Base-by-base conservation (phyloP, 2,113 vertebrate genomes). In the Albula goreensis region DNA sequence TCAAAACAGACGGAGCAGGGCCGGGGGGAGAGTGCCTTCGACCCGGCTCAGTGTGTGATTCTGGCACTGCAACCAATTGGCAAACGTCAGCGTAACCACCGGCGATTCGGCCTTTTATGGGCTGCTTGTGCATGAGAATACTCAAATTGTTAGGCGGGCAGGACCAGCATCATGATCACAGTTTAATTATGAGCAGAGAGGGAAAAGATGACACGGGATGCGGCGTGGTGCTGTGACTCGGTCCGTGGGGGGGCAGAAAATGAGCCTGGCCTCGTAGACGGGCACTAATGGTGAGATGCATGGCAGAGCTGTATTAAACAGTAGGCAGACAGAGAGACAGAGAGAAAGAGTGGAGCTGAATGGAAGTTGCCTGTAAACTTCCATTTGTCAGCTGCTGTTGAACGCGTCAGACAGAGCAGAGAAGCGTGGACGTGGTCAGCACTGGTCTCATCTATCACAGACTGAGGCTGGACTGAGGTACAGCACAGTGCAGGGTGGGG, bases 111-210 rank as follows among this genome's bases (percentile, higher is more conserved):
- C 91, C 86, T 90, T 90, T 91, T 88, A 91, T 92, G 93, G 94
- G 56, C 56, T 60, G n/a, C 70, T 92, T 90, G 91, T 87, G 84
- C 85, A 89, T 91, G 86, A 86, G 90, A 92, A 91, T 94, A 94
- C 94, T 94, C 90, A 93, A 94, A 94, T 91, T 79, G 82, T 88
- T 93, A 90, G 89, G 90, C 89, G 91, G 90, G 89, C 89, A 89
- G 89, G 89, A 89, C 89, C 25, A 57, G 87, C 88, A 92, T 88
- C 88, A 88, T 91, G 91, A 91, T 90, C 51, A 87, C 84, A 87
- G 86, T 89, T 87, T 89, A 90, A 86, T 89, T 84, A 56, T 41
- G 80, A 85, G 25, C 88, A 80, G 70, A 52, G 15, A 56, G 31
- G 31, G 87, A 53, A 51, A 53, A 83, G 84, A 86, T 25, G 83